These are phyloP conservation scores for Idaea biselata DNA, from an alignment of 2,888 invertebrate genomes.

Conservation along the genomic window DNA sequence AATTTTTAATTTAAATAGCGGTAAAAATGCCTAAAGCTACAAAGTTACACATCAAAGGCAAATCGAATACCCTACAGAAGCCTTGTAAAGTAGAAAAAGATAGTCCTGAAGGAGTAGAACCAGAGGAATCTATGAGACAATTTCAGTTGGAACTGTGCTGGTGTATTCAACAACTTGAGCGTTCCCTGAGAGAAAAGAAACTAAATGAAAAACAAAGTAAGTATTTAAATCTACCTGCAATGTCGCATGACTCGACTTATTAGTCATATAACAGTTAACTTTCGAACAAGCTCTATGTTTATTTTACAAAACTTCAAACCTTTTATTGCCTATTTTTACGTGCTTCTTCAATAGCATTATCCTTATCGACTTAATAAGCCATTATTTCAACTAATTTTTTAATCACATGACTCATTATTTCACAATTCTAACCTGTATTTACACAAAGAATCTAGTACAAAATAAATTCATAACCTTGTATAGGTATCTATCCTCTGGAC, in stretches of 20 bases:
- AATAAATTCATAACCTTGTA: no score
- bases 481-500: no score
- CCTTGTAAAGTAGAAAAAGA: constrained; percentile 55
- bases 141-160: constrained; percentile 89
- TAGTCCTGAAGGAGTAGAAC: constrained; percentile 43
- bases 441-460: neutral
- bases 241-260: neutral
- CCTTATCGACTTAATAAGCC: neutral
- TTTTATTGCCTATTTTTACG: neutral
- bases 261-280: neutral
- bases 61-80: constrained; percentile 63
- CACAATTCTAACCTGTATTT: neutral
- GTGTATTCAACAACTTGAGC: constrained; percentile 88
- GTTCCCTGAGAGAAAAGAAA: constrained; percentile 80
- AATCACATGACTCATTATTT: neutral
- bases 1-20: constrained; percentile 8
- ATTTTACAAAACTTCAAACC: neutral
- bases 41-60: constrained; percentile 68
- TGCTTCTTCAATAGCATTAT: neutral
- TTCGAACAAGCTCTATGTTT: neutral
- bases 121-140: constrained; percentile 81
- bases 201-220: constrained; percentile 81
- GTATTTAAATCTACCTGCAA: constrained; percentile 24
- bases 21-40: constrained; percentile 67
- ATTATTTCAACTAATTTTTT: neutral